Base-by-base conservation (phyloP, 2,113 vertebrate species). In the Aspiorhynchus laticeps region DNA sequence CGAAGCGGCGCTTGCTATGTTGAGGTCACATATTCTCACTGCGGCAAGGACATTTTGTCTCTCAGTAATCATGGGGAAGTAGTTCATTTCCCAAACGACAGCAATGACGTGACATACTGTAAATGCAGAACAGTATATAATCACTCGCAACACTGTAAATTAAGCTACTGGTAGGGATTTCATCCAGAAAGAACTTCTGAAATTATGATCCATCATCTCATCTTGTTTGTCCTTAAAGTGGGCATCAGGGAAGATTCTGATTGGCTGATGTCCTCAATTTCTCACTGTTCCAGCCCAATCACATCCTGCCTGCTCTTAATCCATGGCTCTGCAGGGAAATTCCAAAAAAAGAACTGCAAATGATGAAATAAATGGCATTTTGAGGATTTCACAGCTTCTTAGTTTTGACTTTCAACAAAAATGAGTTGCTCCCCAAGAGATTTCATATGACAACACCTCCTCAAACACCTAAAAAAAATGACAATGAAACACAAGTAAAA, bases 41-140 rank as follows among this genome's bases (percentile, higher is more conserved):
- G 38, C 12, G 59, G 15, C 59, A 67, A 46, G 36, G 36, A 65
- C 36, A 14, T 59, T 61, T 9, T 3, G 7, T 21, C 2, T 26
- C 53, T 80, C 14, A 28, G 36, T 75, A 75, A 75, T 82, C 28
- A 82, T 67, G 59, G 15, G 38, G 80, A 67, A 82, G 80, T 46
- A 17, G 36, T 80, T 26, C 11, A 26, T 17, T 63, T 28, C 56
- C n/a, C 6, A 41, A 63, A 80, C 1, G 12, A 80, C 38, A 26
- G 6, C 7, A 63, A 63, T 59, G 11, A 74, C 36, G 56, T 63
- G 21, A 17, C 21, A n/a, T 80, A 80, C 36, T 63, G 33, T 63
- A 63, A 51, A 51, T 78, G 56, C 24, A 41, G 46, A 51, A 79
- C 8, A 11, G 46, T 36, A 36, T 71, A 36, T 6, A 41, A 74